phyloP scores from a whole-genome alignment of 2,888 invertebrate genomes.

The Neoaliturus tenellus region DNA sequence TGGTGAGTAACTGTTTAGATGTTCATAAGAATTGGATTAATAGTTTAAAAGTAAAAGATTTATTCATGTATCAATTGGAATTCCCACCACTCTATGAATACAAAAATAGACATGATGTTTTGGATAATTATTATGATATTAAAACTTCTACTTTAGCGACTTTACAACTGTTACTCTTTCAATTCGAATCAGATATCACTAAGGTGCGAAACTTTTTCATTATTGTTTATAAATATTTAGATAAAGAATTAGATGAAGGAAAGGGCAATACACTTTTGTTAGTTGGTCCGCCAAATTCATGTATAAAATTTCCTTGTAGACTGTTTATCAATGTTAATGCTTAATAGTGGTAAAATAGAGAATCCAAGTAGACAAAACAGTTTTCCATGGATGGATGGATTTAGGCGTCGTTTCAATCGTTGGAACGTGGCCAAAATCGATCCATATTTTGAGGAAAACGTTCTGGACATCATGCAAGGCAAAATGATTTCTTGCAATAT shows the following conservation, averaged over 20 bases:
- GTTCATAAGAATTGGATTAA: neutral
- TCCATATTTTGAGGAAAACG: too few relatives aligned
- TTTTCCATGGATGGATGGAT: too few relatives aligned
- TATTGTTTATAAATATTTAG: neutral
- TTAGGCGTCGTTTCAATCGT: slow-evolving; percentile 11
- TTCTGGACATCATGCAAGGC: too few relatives aligned
- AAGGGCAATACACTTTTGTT: slow-evolving; percentile 24
- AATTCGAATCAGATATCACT: neutral
- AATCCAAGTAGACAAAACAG: too few relatives aligned
- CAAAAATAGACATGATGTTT: neutral
- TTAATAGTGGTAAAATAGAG: too few relatives aligned
- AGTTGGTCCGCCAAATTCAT: neutral
- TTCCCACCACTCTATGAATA: neutral
- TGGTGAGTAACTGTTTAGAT: neutral
- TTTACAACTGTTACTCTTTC: neutral
- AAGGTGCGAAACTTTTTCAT: neutral
- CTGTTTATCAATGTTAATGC: neutral
- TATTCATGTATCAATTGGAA: neutral
- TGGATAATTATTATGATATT: neutral
- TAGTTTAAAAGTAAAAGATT: neutral
- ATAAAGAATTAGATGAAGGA: neutral
- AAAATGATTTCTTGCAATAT: too few relatives aligned
- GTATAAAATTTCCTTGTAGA: slow-evolving; percentile 44
- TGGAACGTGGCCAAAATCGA: too few relatives aligned
- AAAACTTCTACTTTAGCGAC: neutral